Conservation (phyloP, 2,888 invertebrate species). For the Drosophila maculinotata region DNA sequence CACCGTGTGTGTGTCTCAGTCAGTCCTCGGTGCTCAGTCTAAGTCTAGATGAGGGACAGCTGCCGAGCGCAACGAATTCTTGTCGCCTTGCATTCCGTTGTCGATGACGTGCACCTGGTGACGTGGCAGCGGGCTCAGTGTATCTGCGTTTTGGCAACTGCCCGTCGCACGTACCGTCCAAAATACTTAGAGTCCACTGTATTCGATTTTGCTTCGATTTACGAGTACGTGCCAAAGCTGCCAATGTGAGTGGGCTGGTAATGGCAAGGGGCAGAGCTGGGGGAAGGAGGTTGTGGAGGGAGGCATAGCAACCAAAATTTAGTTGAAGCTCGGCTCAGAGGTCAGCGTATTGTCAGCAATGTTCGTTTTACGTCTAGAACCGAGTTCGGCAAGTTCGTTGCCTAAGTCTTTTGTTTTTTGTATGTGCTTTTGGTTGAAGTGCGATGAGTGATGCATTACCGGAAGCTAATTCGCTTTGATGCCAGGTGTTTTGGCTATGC, state of each 20-base stretch:
- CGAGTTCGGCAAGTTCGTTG: slow-evolving; percentile 66
- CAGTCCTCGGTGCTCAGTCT: no score
- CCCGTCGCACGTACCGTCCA: slow-evolving; percentile 46
- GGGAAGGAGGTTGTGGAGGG: background rate
- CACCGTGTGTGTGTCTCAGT: background rate
- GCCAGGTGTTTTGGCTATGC: background rate
- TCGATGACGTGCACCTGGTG: slow-evolving; percentile 66
- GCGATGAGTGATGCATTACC: slow-evolving; percentile 46
- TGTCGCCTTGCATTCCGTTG: slow-evolving; percentile 76
- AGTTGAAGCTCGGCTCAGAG: slow-evolving; percentile 21
- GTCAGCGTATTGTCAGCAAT: slow-evolving; percentile 41
- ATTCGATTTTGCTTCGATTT: slow-evolving; percentile 42
- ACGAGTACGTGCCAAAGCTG: slow-evolving; percentile 60
- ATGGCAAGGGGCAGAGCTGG: background rate
- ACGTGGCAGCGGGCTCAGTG: no score
- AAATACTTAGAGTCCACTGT: slow-evolving; percentile 20
- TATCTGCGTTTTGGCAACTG: slow-evolving; percentile 8
- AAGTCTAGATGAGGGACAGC: slow-evolving; percentile 38
- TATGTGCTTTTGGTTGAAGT: slow-evolving; percentile 18
- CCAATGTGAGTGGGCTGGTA: slow-evolving; percentile 28
- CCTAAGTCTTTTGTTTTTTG: slow-evolving; percentile 70
- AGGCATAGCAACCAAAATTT: slow-evolving; percentile 11
- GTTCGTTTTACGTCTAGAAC: slow-evolving; percentile 20
- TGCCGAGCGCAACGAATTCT: slow-evolving; percentile 70
- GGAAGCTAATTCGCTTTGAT: slow-evolving; percentile 50